phyloP scores from a whole-genome alignment of 1,140 invertebrate genomes.

The Drosophila santomea region DNA sequence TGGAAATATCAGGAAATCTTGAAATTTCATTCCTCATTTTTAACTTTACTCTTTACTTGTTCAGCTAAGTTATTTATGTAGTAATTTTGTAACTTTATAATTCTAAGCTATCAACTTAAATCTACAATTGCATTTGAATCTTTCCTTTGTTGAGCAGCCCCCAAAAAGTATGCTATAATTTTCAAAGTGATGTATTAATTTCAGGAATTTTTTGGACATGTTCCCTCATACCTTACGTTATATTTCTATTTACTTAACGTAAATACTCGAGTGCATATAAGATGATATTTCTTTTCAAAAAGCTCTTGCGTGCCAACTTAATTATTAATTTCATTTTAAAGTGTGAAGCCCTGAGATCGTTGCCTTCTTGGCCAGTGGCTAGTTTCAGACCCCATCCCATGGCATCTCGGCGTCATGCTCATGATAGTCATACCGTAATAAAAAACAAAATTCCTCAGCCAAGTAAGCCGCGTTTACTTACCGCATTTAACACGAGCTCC shows the following conservation, averaged over 20 bases:
- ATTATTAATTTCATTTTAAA: background rate
- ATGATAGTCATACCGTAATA: slow-evolving; percentile 21
- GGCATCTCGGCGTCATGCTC: slow-evolving; percentile 12
- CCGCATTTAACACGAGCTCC: slow-evolving; percentile 70
- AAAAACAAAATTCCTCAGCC: slow-evolving; percentile 46
- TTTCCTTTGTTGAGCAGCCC: background rate
- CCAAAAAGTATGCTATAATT: slow-evolving; percentile 69
- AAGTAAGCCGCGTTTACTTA: slow-evolving; percentile 64
- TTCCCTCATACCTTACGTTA: background rate
- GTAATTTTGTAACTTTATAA: too few relatives aligned
- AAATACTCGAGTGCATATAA: slow-evolving; percentile 3
- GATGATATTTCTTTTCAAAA: background rate
- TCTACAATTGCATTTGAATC: background rate
- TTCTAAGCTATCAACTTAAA: too few relatives aligned
- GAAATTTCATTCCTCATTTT: too few relatives aligned
- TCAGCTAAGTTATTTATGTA: too few relatives aligned
- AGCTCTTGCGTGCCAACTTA: background rate
- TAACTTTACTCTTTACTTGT: too few relatives aligned
- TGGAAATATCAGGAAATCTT: too few relatives aligned
- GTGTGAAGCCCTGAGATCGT: slow-evolving; percentile 12
- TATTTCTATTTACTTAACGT: background rate
- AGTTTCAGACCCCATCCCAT: slow-evolving; percentile 4
- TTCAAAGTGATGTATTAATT: background rate
- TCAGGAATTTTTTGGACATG: background rate
- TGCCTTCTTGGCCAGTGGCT: slow-evolving; percentile 23